These are phyloP conservation scores for Murina feae DNA, from an alignment of 2,113 vertebrate species.

Conservation along the genomic window DNA sequence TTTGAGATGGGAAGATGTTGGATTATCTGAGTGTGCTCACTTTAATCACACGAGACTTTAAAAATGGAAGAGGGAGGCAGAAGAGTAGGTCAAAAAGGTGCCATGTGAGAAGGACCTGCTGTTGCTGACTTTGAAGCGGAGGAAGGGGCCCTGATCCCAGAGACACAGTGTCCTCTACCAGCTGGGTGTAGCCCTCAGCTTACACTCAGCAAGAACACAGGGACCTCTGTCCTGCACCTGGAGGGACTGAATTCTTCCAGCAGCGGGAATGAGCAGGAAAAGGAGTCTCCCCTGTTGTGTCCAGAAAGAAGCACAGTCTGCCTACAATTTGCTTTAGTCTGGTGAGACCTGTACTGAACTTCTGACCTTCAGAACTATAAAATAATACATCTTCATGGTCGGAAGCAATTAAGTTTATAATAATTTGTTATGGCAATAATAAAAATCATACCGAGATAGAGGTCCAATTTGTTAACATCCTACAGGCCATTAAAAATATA, in stretches of 20 bases:
- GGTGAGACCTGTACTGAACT: neutral
- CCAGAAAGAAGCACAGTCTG: neutral
- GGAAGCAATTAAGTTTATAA: neutral
- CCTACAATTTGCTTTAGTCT: neutral
- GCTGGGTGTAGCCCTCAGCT: neutral
- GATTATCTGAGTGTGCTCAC: neutral
- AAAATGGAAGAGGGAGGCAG: neutral
- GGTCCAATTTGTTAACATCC: neutral
- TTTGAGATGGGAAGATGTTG: neutral
- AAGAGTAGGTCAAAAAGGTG: neutral
- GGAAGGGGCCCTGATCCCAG: neutral
- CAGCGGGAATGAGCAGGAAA: neutral
- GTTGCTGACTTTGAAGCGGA: neutral
- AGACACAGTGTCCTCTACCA: neutral
- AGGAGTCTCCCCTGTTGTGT: neutral
- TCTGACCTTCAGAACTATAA: neutral
- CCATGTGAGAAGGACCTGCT: neutral
- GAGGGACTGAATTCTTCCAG: neutral
- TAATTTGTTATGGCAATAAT: neutral
- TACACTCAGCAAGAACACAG: neutral
- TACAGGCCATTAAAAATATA: neutral
- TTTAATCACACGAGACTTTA: neutral
- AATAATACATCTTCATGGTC: neutral
- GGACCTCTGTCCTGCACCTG: neutral
- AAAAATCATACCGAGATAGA: neutral